Evolutionary conservation across 1,140 invertebrate genomes (phyloP).

Genomic region (Eufriesea mexicana): DNA sequence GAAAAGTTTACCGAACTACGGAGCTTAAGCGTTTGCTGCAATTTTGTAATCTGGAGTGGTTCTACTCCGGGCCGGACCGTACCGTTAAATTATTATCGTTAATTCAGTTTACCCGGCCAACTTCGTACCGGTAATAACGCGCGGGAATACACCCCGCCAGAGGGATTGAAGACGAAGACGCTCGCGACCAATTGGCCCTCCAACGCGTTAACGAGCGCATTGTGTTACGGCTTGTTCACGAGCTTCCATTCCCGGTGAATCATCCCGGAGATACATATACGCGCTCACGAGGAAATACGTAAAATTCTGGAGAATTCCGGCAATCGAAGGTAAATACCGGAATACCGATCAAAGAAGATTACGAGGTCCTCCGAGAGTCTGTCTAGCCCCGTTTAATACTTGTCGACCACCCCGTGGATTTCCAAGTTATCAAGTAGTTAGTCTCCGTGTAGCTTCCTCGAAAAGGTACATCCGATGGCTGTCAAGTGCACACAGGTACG

Average conservation of each 20-base stretch:
- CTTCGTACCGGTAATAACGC: conserved; percentile 21
- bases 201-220: conserved; percentile 37
- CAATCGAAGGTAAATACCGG: background rate
- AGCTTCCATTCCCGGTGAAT: background rate
- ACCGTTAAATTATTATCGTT: conserved; percentile 47
- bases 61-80: background rate
- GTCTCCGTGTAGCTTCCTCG: background rate
- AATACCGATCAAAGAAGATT: background rate
- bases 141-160: background rate
- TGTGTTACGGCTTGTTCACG: background rate
- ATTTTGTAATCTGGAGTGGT: conserved; percentile 39
- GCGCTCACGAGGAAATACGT: background rate
- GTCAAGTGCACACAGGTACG: background rate
- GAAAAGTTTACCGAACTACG: conserved; percentile 40
- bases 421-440: background rate
- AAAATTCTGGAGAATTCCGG: background rate
- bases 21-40: conserved; percentile 42
- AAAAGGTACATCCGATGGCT: background rate
- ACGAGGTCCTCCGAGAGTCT: background rate
- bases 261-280: background rate
- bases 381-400: background rate
- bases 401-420: background rate
- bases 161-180: conserved; percentile 13
- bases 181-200: background rate
- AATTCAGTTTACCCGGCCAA: conserved; percentile 41